Percentiles rank a stretch among this genome's conserved stretches.
Evolutionary conservation across 2,113 vertebrate species (phyloP).

Genomic region (Meriones unguiculatus): DNA sequence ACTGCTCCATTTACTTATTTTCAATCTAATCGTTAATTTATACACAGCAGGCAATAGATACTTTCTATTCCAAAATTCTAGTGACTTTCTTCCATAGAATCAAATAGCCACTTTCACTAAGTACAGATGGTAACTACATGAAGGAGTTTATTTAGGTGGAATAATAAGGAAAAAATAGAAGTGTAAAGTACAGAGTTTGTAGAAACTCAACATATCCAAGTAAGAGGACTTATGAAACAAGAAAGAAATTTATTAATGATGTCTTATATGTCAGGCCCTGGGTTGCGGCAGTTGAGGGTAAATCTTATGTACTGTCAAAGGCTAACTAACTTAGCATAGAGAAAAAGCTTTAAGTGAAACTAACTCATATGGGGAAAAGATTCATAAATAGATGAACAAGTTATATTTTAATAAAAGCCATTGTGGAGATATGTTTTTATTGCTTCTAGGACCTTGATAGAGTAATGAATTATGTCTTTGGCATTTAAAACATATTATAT

Average conservation of each 20-base stretch:
- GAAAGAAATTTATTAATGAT: not conserved
- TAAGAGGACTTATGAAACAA: not conserved
- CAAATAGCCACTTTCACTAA: not conserved
- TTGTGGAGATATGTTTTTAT: not conserved
- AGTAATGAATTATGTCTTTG: not conserved
- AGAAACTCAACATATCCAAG: not conserved
- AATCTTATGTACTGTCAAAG: not conserved
- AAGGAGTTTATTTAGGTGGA: not conserved
- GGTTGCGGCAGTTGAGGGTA: not conserved
- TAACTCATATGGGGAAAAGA: not conserved
- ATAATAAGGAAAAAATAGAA: conserved; percentile 34
- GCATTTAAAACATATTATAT: not conserved
- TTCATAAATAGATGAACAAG: conserved; percentile 39
- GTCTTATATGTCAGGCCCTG: not conserved
- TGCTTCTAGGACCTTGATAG: conserved; percentile 6
- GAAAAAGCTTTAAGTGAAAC: not conserved
- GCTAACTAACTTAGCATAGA: not conserved
- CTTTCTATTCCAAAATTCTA: not conserved
- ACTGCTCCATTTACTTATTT: conserved; percentile 36
- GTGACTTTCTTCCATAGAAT: not conserved
- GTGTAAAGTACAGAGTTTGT: not conserved
- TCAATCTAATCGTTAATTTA: not conserved
- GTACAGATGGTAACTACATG: not conserved
- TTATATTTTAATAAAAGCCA: conserved; percentile 4
- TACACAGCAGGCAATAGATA: not conserved